These are phyloP conservation scores for Sebastolobus altivelis DNA, from an alignment of 2,797 vertebrate species.

Conservation along the genomic window DNA sequence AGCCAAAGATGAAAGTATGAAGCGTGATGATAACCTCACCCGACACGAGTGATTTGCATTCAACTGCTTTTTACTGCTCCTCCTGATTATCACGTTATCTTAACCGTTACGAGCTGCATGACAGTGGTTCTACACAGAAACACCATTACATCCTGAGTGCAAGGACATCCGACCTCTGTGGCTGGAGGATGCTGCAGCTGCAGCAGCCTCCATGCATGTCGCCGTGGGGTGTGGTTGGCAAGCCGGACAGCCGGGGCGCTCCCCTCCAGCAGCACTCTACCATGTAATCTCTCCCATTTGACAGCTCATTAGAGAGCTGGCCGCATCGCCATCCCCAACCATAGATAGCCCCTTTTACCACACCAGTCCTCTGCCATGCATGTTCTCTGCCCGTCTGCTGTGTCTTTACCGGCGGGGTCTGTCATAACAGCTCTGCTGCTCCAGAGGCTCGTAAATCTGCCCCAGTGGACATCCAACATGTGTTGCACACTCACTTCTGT, in stretches of 20 bases:
- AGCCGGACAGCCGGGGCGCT: conserved; percentile 47
- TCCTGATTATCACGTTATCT: conserved; percentile 10
- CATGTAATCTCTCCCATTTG: conserved; percentile 62
- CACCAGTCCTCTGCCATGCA: conserved; percentile 20
- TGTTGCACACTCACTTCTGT: conserved; percentile 59
- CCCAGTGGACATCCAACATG: conserved; percentile 65
- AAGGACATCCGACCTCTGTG: conserved; percentile 60
- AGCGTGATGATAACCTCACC: conserved; percentile 20
- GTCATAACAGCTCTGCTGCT: conserved; percentile 53
- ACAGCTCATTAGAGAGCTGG: conserved; percentile 59
- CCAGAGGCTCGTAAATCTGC: conserved; percentile 55
- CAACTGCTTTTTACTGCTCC: conserved; percentile 4
- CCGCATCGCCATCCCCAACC: conserved; percentile 29
- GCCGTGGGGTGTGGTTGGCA: conserved; percentile 81
- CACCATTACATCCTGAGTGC: conserved; percentile 14
- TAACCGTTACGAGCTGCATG: not conserved
- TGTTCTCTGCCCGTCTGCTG: conserved; percentile 14
- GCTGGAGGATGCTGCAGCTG: conserved; percentile 69
- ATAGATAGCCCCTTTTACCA: not conserved
- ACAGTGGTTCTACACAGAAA: not conserved
- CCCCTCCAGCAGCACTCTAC: conserved; percentile 26
- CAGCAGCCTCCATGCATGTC: conserved; percentile 47
- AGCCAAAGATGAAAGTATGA: conserved; percentile 49
- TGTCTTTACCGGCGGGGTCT: conserved; percentile 26
- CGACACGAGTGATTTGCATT: conserved; percentile 17